A percentile compares a stretch with the other conserved stretches of the same genome.
These are phyloP conservation scores for Schlechtendalia chinensis DNA, from an alignment of 1,140 invertebrate species.

Conservation along the genomic window DNA sequence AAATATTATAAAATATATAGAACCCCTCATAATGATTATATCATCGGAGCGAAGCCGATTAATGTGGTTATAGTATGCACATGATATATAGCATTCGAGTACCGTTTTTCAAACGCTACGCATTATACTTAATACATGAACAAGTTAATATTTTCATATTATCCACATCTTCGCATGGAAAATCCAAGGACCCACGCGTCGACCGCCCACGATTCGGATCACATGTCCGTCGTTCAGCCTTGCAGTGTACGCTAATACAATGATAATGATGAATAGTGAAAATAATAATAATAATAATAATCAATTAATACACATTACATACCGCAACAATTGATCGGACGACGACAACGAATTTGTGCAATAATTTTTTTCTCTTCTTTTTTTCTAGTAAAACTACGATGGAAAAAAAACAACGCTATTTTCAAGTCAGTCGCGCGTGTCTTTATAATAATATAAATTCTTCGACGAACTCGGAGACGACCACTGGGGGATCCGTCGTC, in stretches of 20 bases:
- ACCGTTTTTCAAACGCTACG: neutral
- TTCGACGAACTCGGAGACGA: neutral
- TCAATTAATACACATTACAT: neutral
- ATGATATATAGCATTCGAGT: too few relatives aligned
- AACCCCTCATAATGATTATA: too few relatives aligned
- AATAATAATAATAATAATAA: neutral
- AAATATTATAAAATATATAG: too few relatives aligned
- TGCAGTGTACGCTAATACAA: neutral
- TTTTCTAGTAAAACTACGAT: too few relatives aligned
- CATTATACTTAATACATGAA: neutral
- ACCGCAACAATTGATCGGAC: neutral
- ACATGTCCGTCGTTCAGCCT: neutral
- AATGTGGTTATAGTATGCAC: too few relatives aligned
- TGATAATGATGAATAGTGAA: too few relatives aligned
- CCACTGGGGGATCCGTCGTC: neutral
- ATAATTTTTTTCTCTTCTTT: neutral
- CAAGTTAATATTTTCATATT: neutral
- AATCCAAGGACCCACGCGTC: neutral
- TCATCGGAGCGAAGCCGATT: too few relatives aligned
- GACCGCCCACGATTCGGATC: constrained; percentile 2
- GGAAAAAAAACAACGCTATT: neutral
- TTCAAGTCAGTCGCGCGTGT: neutral
- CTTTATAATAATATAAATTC: constrained; percentile 5
- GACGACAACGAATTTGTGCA: neutral
- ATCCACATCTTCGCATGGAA: neutral